Percentiles rank a stretch among this genome's conserved stretches.
Evolutionary conservation across 2,888 invertebrate species (phyloP).

Genomic region (Phrixothrix hirtus): DNA sequence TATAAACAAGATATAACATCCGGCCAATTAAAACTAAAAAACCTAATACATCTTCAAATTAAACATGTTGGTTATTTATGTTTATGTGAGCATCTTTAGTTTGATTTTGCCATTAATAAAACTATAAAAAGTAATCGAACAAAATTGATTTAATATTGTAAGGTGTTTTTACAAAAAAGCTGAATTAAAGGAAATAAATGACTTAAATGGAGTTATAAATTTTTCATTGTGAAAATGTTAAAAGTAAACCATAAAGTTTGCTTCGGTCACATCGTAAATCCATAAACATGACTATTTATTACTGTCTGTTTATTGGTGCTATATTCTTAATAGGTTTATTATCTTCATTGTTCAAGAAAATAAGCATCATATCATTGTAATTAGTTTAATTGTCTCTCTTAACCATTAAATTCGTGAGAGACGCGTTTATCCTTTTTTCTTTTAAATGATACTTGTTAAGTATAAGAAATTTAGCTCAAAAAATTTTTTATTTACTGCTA

Average conservation of each 20-base stretch:
- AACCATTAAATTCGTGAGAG: too few relatives aligned
- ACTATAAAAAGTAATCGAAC: slow-evolving; percentile 10
- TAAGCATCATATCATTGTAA: too few relatives aligned
- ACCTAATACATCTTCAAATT: too few relatives aligned
- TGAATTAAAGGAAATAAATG: slow-evolving; percentile 13
- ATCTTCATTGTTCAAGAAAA: slow-evolving; percentile 17
- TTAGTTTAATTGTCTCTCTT: too few relatives aligned
- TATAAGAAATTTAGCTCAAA: too few relatives aligned
- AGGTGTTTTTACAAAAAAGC: slow-evolving; percentile 8
- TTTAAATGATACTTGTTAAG: too few relatives aligned
- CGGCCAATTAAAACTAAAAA: slow-evolving; percentile 4
- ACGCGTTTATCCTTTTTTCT: too few relatives aligned
- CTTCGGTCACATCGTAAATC: slow-evolving; percentile 29
- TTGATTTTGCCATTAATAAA: slow-evolving; percentile 9
- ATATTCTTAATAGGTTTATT: slow-evolving; percentile 28
- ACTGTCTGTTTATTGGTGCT: slow-evolving; percentile 28
- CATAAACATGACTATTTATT: slow-evolving; percentile 28
- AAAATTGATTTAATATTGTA: slow-evolving; percentile 13
- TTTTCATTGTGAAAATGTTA: slow-evolving; percentile 22
- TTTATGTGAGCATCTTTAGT: slow-evolving; percentile 1
- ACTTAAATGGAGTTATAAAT: slow-evolving; percentile 20
- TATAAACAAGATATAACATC: slow-evolving; percentile 17
- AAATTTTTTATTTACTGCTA: too few relatives aligned
- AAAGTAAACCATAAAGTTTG: slow-evolving; percentile 27
- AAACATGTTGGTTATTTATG: too few relatives aligned